phyloP scores from a whole-genome alignment of 1,140 invertebrate species.

The Drosophila neocordata region DNA sequence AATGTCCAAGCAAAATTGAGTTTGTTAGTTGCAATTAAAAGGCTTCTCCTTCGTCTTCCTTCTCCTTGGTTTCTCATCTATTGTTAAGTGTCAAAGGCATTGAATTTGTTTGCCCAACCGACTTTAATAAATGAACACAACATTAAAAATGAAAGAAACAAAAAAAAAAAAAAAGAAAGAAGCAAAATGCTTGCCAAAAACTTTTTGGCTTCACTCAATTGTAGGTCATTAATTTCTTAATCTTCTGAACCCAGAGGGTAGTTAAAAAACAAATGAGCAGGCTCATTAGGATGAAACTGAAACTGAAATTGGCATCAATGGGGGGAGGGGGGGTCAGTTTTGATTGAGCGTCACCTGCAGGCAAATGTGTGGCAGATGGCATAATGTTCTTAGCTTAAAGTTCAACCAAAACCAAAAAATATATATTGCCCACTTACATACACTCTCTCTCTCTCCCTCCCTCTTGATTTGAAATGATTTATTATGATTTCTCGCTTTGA shows the following conservation, averaged over 20 bases:
- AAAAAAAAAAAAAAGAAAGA: background rate
- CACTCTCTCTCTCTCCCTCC: conserved; percentile 12
- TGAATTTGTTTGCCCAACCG: conserved; percentile 35
- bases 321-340: conserved; percentile 23
- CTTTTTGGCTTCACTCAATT: conserved; percentile 45
- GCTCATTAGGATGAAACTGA: conserved; percentile 9
- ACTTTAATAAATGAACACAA: conserved; percentile 46
- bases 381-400: conserved; percentile 6
- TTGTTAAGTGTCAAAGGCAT: conserved; percentile 27
- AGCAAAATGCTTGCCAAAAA: conserved; percentile 39
- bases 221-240: conserved; percentile 58
- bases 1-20: conserved; percentile 14
- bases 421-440: background rate
- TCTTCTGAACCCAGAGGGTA: conserved; percentile 23
- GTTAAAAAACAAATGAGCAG: conserved; percentile 9
- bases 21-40: conserved; percentile 41
- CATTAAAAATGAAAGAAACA: conserved; percentile 52
- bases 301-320: conserved; percentile 26
- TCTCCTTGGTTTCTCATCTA: background rate
- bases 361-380: conserved; percentile 9
- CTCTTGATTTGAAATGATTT: conserved; percentile 42
- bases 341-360: conserved; percentile 49
- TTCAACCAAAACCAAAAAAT: background rate
- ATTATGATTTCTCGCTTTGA: conserved; percentile 39
- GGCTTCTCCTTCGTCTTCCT: conserved; percentile 16